Conservation (phyloP, 1,140 invertebrate genomes). For the Acyrthosiphon pisum region DNA sequence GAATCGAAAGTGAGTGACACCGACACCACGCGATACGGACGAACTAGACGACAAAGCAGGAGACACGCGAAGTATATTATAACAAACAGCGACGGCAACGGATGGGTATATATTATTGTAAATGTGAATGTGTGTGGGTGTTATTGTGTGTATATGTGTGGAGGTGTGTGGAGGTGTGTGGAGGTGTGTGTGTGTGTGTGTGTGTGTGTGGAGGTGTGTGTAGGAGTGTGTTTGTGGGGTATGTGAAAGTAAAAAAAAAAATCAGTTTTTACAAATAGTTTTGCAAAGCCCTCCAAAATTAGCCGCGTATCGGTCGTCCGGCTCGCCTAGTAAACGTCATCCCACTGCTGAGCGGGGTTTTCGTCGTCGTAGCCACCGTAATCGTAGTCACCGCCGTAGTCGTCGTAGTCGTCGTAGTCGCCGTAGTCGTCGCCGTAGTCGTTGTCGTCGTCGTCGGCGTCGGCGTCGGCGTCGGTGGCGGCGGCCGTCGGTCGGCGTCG, state of each 20-base stretch:
- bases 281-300: constrained; percentile 46
- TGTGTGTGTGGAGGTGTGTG: neutral
- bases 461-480: constrained; percentile 6
- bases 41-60: neutral
- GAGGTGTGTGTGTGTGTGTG: neutral
- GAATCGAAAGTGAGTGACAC: neutral
- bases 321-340: constrained; percentile 41
- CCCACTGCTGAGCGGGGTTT: constrained; percentile 41
- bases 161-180: too few relatives aligned
- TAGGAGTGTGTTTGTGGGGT: neutral
- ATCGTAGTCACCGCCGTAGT: neutral
- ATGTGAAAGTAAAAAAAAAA: neutral
- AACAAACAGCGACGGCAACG: neutral
- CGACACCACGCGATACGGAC: neutral
- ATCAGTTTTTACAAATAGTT: constrained; percentile 13
- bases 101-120: neutral
- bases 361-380: neutral
- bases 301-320: constrained; percentile 43
- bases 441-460: neutral
- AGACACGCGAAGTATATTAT: neutral
- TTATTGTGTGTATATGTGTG: neutral
- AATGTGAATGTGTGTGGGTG: neutral
- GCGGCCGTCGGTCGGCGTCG: constrained; percentile 53
- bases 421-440: too few relatives aligned
- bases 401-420: neutral